Evolutionary conservation across 2,888 invertebrate species (phyloP).

Genomic region (Polyommatus icarus): DNA sequence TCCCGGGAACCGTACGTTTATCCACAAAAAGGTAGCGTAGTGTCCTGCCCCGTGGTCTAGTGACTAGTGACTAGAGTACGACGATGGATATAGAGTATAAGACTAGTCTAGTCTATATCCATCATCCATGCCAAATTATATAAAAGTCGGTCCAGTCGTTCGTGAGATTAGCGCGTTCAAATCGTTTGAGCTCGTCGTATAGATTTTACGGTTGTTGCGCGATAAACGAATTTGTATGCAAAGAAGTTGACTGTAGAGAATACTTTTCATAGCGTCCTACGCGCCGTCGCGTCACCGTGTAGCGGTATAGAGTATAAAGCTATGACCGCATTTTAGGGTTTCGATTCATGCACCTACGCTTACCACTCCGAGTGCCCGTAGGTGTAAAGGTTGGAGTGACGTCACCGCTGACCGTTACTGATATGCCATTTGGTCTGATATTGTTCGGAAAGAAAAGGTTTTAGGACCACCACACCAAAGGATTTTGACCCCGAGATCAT

Average conservation of each 20-base stretch:
- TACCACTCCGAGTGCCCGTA: conserved; percentile 48
- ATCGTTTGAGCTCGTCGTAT: too few relatives aligned
- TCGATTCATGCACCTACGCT: conserved; percentile 55
- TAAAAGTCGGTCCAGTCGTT: too few relatives aligned
- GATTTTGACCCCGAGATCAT: not conserved
- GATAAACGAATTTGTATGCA: not conserved
- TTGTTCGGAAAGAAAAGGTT: not conserved
- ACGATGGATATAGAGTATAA: too few relatives aligned
- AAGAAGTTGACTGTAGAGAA: not conserved
- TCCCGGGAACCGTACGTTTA: too few relatives aligned
- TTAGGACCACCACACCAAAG: not conserved
- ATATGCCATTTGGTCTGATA: conserved; percentile 34
- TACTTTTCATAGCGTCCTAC: not conserved
- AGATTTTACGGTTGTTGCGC: not conserved
- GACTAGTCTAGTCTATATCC: too few relatives aligned
- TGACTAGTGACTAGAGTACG: too few relatives aligned
- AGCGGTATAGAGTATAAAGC: not conserved
- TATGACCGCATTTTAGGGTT: conserved; percentile 57
- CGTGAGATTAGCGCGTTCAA: too few relatives aligned
- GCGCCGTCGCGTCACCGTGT: not conserved
- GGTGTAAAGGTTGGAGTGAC: conserved; percentile 70
- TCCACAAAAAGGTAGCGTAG: too few relatives aligned
- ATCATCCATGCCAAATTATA: too few relatives aligned
- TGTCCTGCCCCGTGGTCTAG: too few relatives aligned
- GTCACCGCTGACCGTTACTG: conserved; percentile 47